Base-by-base conservation (phyloP, 1,140 invertebrate genomes). In the Limonius californicus region DNA sequence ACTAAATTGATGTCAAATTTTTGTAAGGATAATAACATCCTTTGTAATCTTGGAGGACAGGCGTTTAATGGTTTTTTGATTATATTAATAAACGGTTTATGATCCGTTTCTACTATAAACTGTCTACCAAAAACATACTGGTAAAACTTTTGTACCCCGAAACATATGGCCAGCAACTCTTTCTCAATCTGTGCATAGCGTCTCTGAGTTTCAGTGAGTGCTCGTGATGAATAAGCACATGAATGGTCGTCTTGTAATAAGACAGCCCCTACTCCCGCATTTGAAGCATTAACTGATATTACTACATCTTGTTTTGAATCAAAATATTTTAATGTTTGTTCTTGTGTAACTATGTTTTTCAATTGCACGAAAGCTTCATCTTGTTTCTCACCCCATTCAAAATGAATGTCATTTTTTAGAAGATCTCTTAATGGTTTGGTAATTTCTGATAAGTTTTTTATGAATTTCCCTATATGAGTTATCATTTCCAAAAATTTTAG, bases 141-240 rank as follows among this genome's bases (percentile, higher is more conserved):
- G 53, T 69, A 54, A 61, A 68, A 57, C 0, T 27, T 54, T 32
- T 60, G 9, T 32, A 15, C 12, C 8, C 61, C 66, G 60, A 61
- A 70, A 15, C 27, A 27, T 18, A 73, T 66, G 16, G 72, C 74
- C 12, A 77, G 64, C 4, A 68, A 56, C 65, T 81, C 77, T 62
- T 76, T 78, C 57, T 79, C 76, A 11, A 78, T 77, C 50, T 75
- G 72, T 2, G 72, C 57, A 59, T 79, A 79, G 3, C 63, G 64
- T 39, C 60, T 57, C 65, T 80, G 70, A 6, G 73, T 66, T 18
- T 7, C 20, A 19, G 45, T 7, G 2, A 50, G 11, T 4, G 45
- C 45, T 15, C 45, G 4, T 50, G 45, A 50, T 19, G 45, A 15
- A 21, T 50, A 50, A 12, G 45, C 45, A 50, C 45, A 50, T 19